Base-by-base conservation (phyloP, 1,140 invertebrate genomes). In the Aphelinus atriplicis region DNA sequence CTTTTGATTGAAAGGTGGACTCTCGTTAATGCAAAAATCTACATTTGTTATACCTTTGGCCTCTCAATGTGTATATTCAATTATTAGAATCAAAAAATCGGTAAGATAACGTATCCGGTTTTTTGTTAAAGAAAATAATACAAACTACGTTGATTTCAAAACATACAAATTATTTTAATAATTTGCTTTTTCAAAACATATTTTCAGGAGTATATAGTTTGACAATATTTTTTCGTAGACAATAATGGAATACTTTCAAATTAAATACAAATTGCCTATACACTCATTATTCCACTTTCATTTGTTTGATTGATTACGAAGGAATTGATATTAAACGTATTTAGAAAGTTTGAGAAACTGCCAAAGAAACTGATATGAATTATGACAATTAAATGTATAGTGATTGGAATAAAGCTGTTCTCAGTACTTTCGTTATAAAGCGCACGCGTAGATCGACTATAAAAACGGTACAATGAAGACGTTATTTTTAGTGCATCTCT, bases 401-500 rank as follows among this genome's bases (percentile, higher is more conserved):
- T 46, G 26, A 26, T 26, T 26, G 26, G 26, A 26, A 26, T 26
- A 26, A 26, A 26, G 26, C 26, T 51, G 62, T 56, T 63, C 26
- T 74, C 46, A n/a, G 3, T 63, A 69, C 58, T 74, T 74, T 69
- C 58, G 56, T 74, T 50, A 42, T 10, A n/a, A 63, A 63, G 66
- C 48, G 10, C 60, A 69, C 9, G 43, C n/a, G 2, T 48, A 43
- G 56, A 69, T 69, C 58, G n/a, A 48, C 55, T 66, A 26, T 26
- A 67, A 67, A 53, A 61, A 67, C 45, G 67, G 7, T 42, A 26
- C 62, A 50, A 51, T 50, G 1, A 58, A 9, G 43, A 74, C 46
- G 65, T 66, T 66, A 42, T 74, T 62, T 69, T 77, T 75, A 50
- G 72, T 77, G 72, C 63, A 75, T 64, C 68, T 74, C 58, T 53